Conservation (phyloP, 1,140 invertebrate genomes). For the Drosophila kurseongensis region DNA sequence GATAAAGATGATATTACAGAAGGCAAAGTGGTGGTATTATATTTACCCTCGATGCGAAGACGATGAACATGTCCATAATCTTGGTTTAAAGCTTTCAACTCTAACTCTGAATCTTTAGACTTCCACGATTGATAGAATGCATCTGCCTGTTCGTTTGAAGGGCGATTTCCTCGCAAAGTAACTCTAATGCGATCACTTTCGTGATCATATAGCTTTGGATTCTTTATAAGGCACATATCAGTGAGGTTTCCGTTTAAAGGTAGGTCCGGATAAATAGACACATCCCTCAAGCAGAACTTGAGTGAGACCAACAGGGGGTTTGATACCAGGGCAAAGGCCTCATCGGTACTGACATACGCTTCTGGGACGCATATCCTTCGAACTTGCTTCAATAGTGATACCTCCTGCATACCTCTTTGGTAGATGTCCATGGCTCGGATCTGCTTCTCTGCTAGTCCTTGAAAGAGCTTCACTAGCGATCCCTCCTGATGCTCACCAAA, state of each 20-base stretch:
- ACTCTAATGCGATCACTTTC: background rate
- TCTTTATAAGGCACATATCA: background rate
- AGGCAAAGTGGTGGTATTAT: background rate
- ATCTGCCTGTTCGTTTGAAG: too few species aligned
- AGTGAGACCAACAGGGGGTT: background rate
- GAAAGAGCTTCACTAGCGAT: slow-evolving; percentile 5
- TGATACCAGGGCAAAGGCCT: background rate
- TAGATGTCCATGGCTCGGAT: background rate
- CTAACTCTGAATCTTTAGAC: background rate
- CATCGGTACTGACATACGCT: background rate
- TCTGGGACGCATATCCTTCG: background rate
- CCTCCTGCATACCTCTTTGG: background rate
- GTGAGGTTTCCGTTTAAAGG: background rate
- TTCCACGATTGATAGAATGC: background rate
- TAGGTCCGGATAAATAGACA: background rate
- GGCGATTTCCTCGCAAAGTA: background rate
- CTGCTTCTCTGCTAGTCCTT: background rate
- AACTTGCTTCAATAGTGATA: too few species aligned
- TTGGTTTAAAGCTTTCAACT: background rate
- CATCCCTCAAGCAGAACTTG: slow-evolving; percentile 5
- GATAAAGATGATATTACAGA: too few species aligned
- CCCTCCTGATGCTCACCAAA: slow-evolving; percentile 5
- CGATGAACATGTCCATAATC: background rate
- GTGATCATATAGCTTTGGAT: background rate
- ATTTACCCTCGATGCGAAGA: background rate